Conservation (phyloP, 2,888 invertebrate species). For the Drosophila monieri region DNA sequence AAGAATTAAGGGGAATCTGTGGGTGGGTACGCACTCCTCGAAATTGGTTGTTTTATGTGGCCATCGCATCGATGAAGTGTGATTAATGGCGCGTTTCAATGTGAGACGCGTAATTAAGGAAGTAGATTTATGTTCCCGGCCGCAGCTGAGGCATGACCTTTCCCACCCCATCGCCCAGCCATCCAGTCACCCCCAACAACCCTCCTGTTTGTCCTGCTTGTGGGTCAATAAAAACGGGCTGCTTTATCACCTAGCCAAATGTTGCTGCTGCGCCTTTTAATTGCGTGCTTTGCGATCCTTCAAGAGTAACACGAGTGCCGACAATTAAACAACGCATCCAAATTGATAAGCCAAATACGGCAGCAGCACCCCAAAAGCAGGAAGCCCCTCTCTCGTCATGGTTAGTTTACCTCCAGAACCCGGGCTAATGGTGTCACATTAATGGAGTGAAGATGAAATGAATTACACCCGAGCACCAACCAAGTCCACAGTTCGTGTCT, state of each 20-base stretch:
- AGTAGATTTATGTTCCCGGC: conserved; percentile 58
- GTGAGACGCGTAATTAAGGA: conserved; percentile 69
- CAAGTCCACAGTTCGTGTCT: conserved; percentile 9
- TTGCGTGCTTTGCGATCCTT: conserved; percentile 55
- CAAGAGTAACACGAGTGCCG: conserved; percentile 50
- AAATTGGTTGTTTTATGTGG: conserved; percentile 67
- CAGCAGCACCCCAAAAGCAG: conserved; percentile 1
- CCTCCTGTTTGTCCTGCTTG: conserved; percentile 1
- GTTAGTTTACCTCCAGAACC: conserved; percentile 35
- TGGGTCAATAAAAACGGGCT: conserved; percentile 36
- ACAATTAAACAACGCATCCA: conserved; percentile 67
- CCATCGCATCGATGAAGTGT: conserved; percentile 72
- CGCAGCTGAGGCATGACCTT: conserved; percentile 49
- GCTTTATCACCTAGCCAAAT: conserved; percentile 59
- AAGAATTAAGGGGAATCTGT: neutral
- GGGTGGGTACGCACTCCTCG: conserved; percentile 22
- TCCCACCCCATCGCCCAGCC: neutral
- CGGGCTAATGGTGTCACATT: conserved; percentile 43
- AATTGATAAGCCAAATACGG: conserved; percentile 64
- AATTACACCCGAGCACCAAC: conserved; percentile 14
- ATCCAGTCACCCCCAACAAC: neutral
- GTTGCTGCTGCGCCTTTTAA: conserved; percentile 58
- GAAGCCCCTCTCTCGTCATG: conserved; percentile 38
- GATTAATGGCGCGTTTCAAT: conserved; percentile 72
- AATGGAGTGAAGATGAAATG: conserved; percentile 49